Evolutionary conservation across 1,140 invertebrate genomes (phyloP), one percentile per base, ranked within the genome.

Genomic region (Zaprionus vittiger): DNA sequence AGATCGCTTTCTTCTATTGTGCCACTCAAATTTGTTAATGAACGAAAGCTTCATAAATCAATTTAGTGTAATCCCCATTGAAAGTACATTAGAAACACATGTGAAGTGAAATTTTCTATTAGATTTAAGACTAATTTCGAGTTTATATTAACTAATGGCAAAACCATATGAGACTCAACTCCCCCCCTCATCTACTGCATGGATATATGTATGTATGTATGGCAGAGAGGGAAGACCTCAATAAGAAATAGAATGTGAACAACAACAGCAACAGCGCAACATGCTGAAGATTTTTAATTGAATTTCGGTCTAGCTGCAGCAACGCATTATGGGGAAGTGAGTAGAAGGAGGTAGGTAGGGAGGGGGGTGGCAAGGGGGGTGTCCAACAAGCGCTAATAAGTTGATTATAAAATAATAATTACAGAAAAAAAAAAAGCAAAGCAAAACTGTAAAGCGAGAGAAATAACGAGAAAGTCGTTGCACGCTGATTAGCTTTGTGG

Each of bases 351-450:
- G 15, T 12, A 24, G n/a, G 15, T 20, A 11, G 15, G 34, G n/a
- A n/a, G n/a, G n/a, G n/a, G n/a, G n/a, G n/a, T n/a, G n/a, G n/a
- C n/a, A n/a, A n/a, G n/a, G 54, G 41, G 37, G 7, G 54, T 20
- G 56, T 65, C n/a, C 22, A 28, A 71, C 69, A 75, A 52, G 77
- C 71, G 75, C 81, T 87, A 87, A 87, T 90, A 87, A 87, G 85
- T 90, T 87, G 83, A 87, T 89, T 87, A 87, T 87, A 87, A 87
- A 87, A 87, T 81, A 87, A 87, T 87, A 87, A 87, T 87, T 87
- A 81, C 85, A 87, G 77, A 73, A 67, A 68, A 38, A 24, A 24
- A 22, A 73, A 60, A 44, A 61, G 52, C 38, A 56, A 61, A 49
- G 54, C 60, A 56, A 56, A 64, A 62, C 41, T 47, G 41, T 47